These are phyloP conservation scores for Drosophila willistoni DNA, from an alignment of 1,140 invertebrate species.

Conservation along the genomic window DNA sequence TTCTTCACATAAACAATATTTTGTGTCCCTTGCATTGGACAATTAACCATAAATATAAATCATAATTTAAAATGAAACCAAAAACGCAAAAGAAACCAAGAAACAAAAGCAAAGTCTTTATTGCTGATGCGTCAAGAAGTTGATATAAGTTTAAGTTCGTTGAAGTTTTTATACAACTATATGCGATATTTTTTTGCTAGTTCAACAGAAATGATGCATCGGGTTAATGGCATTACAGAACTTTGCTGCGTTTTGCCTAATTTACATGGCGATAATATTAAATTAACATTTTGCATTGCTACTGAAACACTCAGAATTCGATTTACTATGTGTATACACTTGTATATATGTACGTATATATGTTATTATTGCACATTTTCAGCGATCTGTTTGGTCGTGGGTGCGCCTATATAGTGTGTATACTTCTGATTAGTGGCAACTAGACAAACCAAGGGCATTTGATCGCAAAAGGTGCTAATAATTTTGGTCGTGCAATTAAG, in stretches of 20 bases:
- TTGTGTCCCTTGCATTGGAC: conserved; percentile 10
- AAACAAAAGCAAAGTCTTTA: conserved; percentile 9
- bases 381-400: conserved; percentile 64
- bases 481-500: conserved; percentile 22
- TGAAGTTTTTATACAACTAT: conserved; percentile 4
- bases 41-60: conserved; percentile 45
- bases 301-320: background rate
- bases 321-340: background rate
- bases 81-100: background rate
- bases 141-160: conserved; percentile 3
- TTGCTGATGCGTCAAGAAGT: conserved; percentile 36
- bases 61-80: conserved; percentile 30
- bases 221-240: conserved; percentile 46
- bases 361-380: conserved; percentile 27
- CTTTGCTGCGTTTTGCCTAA: conserved; percentile 48
- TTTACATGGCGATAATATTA: conserved; percentile 52
- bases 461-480: conserved; percentile 51
- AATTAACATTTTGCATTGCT: conserved; percentile 42
- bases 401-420: conserved; percentile 42
- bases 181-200: conserved; percentile 28
- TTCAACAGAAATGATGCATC: conserved; percentile 34
- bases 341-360: conserved; percentile 1
- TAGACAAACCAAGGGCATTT: conserved; percentile 25
- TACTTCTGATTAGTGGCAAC: conserved; percentile 51
- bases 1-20: conserved; percentile 31